Evolutionary conservation across 2,888 invertebrate genomes (phyloP), one percentile per base, ranked within the genome.

Genomic region (Dolichopus griseipennis): DNA sequence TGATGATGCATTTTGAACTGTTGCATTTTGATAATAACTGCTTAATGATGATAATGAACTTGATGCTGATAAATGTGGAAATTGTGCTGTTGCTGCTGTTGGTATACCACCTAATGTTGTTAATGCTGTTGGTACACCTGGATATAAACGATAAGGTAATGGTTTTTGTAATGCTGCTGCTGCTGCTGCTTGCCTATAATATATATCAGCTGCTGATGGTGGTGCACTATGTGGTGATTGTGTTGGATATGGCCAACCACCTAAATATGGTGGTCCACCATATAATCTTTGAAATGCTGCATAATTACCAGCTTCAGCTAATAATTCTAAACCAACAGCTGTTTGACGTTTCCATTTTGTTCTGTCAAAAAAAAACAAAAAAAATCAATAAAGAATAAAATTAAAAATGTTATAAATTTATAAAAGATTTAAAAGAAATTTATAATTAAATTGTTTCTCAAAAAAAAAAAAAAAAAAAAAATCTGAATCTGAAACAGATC

Each of bases 281-380:
- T 94, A 95, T 72, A 98, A 85, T 71, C 97, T 87, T 83, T 97
- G 97, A 78, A 99, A 94, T n/a, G 98, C 98, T 1, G 97, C 97
- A 83, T 95, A 95, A 84, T 97, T 98, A 10, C 96, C 96, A 0
- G 97, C 96, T 81, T 99, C 99, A 2, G 97, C 95, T 68, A 99
- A 84, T 62, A 99, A 87, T 80, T 99, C 99, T 74, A 97, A 83
- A 0, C 98, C 97, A 3, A 98, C 98, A 0, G 98, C 96, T 20
- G 98, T 97, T 82, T 98, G 98, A 1, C 98, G 89, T 83, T 98
- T 98, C 98, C 98, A 99, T 85, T 98, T 98, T 80, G 98, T 98
- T 87, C 86, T 86, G 84, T n/a, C n/a, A 78, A 76, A 76, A 15
- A 37, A 61, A 70, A 68, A 68, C n/a, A 61, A 65, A 37, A 68